These are phyloP conservation scores for Psix sp. DNA, from an alignment of 1,140 invertebrate genomes.

Conservation along the genomic window DNA sequence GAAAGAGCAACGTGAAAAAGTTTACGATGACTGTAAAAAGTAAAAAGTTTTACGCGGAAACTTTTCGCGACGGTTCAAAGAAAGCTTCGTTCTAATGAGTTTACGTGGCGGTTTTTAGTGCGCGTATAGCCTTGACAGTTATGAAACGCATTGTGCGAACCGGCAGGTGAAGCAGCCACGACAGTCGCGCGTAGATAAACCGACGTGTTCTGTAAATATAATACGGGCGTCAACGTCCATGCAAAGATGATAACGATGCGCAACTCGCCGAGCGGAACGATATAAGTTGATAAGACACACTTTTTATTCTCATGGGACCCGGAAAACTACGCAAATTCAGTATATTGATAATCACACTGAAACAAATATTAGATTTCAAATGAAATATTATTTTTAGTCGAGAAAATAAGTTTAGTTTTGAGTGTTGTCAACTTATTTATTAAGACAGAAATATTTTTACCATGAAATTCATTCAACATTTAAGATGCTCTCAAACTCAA, in stretches of 20 bases:
- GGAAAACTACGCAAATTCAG: background rate
- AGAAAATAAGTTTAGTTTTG: too few relatives aligned
- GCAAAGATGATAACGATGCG: conserved; percentile 61
- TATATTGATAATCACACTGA: too few relatives aligned
- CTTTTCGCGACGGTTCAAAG: conserved; percentile 10
- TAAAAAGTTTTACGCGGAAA: background rate
- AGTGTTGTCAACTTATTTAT: too few relatives aligned
- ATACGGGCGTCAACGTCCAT: conserved; percentile 56
- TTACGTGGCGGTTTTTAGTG: conserved; percentile 53
- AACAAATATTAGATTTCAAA: too few relatives aligned
- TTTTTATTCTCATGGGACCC: conserved; percentile 57
- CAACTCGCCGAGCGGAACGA: conserved; percentile 56
- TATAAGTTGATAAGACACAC: conserved; percentile 63
- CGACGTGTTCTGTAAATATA: conserved; percentile 58
- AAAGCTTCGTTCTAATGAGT: conserved; percentile 42
- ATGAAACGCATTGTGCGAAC: conserved; percentile 57
- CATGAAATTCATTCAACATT: too few relatives aligned
- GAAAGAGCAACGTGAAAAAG: too few relatives aligned
- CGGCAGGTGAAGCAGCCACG: conserved; percentile 51
- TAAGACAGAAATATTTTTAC: too few relatives aligned
- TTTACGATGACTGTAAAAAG: too few relatives aligned
- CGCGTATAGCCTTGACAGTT: conserved; percentile 50
- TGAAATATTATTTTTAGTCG: too few relatives aligned
- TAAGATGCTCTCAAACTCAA: too few relatives aligned
- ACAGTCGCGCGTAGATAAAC: conserved; percentile 47